These are phyloP conservation scores for Myripristis jacobus DNA, from an alignment of 2,797 vertebrate genomes.

Conservation along the genomic window DNA sequence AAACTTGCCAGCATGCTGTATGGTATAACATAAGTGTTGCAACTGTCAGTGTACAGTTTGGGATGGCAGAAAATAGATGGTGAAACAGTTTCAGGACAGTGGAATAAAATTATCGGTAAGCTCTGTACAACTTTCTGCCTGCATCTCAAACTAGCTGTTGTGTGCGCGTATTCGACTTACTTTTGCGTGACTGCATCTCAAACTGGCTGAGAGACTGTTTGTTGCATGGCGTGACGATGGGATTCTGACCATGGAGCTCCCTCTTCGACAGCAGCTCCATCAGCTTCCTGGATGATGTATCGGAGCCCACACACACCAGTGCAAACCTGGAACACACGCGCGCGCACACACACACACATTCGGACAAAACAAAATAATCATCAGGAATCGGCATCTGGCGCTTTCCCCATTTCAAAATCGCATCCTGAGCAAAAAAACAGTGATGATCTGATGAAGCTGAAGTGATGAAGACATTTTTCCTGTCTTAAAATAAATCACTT, in stretches of 20 bases:
- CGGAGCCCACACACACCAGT: constrained; percentile 96
- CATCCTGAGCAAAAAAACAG: background rate
- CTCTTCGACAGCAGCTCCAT: constrained; percentile 97
- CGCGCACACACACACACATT: background rate
- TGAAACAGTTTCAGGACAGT: no score
- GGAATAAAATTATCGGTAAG: no score
- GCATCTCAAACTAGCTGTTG: background rate
- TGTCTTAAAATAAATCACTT: no score
- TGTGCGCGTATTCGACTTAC: constrained; percentile 79
- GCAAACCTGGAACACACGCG: constrained; percentile 88
- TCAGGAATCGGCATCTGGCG: background rate
- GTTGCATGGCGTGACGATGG: constrained; percentile 97
- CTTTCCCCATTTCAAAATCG: background rate
- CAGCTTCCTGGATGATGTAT: constrained; percentile 95
- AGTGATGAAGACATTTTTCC: no score
- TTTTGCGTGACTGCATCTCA: constrained; percentile 99
- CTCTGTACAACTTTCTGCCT: background rate
- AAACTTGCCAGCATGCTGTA: no score
- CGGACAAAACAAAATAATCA: background rate
- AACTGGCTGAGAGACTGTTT: constrained; percentile 99
- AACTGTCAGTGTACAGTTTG: no score
- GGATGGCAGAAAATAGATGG: no score
- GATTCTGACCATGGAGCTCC: constrained; percentile 98
- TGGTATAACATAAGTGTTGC: no score
- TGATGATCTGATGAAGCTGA: no score